phyloP scores from a whole-genome alignment of 2,797 vertebrate genomes.

The Merluccius polli region DNA sequence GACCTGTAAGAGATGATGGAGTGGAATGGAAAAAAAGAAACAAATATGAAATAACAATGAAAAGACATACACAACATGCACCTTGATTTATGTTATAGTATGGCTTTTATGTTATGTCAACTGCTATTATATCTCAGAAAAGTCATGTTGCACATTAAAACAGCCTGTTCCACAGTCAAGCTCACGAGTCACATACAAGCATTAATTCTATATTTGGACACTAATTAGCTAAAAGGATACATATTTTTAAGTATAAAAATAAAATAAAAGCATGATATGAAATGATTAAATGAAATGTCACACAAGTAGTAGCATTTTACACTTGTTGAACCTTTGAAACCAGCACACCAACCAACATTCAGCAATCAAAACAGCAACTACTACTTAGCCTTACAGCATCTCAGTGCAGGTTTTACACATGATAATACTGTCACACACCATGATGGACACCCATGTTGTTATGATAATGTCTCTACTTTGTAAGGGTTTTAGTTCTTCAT shows the following conservation, averaged over 20 bases:
- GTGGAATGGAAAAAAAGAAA: conserved; percentile 51
- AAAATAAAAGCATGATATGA: conserved; percentile 1
- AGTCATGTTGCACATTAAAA: background rate
- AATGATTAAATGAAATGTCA: conserved; percentile 6
- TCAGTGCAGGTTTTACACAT: background rate
- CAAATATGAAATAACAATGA: conserved; percentile 22
- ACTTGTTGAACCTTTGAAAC: background rate
- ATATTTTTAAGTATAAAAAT: background rate
- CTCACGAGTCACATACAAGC: background rate
- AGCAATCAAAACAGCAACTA: background rate
- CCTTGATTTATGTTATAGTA: conserved; percentile 3
- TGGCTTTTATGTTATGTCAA: background rate
- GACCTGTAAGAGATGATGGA: conserved; percentile 67
- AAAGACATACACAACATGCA: conserved; percentile 30
- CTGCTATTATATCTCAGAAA: background rate
- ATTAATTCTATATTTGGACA: background rate
- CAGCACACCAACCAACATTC: background rate
- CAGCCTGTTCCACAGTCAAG: background rate
- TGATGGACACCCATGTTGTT: background rate
- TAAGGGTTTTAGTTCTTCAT: conserved; percentile 33
- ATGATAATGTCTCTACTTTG: conserved; percentile 10
- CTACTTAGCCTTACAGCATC: background rate
- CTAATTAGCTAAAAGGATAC: background rate
- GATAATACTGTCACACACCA: too few species aligned
- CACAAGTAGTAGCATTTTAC: background rate